Evolutionary conservation across 2,888 invertebrate genomes (phyloP).

Genomic region (Drosophila flavopinicola): DNA sequence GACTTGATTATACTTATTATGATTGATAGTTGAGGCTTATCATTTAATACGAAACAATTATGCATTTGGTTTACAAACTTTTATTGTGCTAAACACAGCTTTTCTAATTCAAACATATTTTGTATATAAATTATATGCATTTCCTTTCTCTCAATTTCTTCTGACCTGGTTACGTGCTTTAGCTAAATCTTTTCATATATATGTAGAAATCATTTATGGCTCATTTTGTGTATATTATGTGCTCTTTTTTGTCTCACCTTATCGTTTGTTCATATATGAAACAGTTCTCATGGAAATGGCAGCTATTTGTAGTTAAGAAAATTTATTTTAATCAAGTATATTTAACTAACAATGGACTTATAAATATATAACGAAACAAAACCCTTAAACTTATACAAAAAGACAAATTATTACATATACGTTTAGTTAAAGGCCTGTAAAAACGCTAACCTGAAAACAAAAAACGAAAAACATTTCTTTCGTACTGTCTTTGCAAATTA

Average conservation of each 20-base stretch:
- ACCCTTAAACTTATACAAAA: conserved; percentile 31
- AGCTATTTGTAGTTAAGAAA: conserved; percentile 85
- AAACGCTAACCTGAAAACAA: conserved; percentile 48
- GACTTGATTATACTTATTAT: conserved; percentile 70
- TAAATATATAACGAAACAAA: conserved; percentile 47
- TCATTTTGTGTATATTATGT: conserved; percentile 30
- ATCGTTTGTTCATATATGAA: conserved; percentile 64
- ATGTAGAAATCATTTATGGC: conserved; percentile 15
- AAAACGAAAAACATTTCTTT: conserved; percentile 29
- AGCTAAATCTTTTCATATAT: conserved; percentile 13
- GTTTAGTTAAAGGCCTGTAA: conserved; percentile 49
- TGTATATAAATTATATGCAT: conserved; percentile 31
- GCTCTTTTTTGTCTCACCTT: conserved; percentile 14
- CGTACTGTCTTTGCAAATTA: conserved; percentile 12
- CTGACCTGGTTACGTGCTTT: conserved; percentile 1
- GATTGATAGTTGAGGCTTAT: conserved; percentile 51
- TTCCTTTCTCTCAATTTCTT: conserved; percentile 4
- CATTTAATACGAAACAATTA: conserved; percentile 24
- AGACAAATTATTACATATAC: conserved; percentile 13
- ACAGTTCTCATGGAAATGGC: conserved; percentile 85
- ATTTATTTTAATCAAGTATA: conserved; percentile 71
- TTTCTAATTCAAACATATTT: conserved; percentile 19
- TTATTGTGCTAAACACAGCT: conserved; percentile 24
- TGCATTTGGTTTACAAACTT: conserved; percentile 37
- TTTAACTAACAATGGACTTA: conserved; percentile 77